phyloP scores from a whole-genome alignment of 1,140 invertebrate genomes.

The Nomia melanderi region DNA sequence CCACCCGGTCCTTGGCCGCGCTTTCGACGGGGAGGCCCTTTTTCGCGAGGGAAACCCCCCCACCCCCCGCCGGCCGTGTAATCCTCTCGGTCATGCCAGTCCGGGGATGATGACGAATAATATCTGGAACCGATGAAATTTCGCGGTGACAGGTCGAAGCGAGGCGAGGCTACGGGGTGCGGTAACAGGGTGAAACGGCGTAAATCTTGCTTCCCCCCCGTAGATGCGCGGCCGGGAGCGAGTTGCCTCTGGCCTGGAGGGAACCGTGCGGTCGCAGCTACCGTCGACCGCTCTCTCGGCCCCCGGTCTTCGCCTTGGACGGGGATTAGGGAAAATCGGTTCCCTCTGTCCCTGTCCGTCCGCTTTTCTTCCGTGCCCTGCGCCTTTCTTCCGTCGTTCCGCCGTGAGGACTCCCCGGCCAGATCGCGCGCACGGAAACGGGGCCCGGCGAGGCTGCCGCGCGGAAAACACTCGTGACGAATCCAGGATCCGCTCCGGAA shows the following conservation, averaged over 20 bases:
- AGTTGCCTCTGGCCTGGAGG: no score
- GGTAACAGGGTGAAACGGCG: conserved; percentile 69
- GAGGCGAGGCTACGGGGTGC: no score
- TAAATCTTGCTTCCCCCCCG: conserved; percentile 67
- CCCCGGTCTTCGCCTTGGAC: conserved; percentile 41
- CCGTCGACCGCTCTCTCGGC: conserved; percentile 56
- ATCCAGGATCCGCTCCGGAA: conserved; percentile 50
- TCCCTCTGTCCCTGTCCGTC: conserved; percentile 11
- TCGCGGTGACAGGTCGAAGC: conserved; percentile 40
- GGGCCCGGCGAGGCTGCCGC: background rate
- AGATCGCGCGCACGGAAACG: background rate
- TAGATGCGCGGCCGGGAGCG: no score
- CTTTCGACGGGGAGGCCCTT: background rate
- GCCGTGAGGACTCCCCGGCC: conserved; percentile 6
- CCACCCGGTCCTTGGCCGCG: conserved; percentile 27
- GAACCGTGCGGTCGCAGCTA: conserved; percentile 47
- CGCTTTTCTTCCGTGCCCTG: conserved; percentile 1
- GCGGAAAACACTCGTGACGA: conserved; percentile 67
- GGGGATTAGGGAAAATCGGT: conserved; percentile 60
- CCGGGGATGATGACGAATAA: conserved; percentile 75
- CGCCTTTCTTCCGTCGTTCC: conserved; percentile 25
- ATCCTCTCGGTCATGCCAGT: conserved; percentile 70
- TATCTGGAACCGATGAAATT: conserved; percentile 76
- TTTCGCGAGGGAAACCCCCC: conserved; percentile 24
- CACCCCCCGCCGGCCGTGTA: conserved; percentile 45